phyloP scores from a whole-genome alignment of 2,113 vertebrate genomes.

The Tichodroma muraria region DNA sequence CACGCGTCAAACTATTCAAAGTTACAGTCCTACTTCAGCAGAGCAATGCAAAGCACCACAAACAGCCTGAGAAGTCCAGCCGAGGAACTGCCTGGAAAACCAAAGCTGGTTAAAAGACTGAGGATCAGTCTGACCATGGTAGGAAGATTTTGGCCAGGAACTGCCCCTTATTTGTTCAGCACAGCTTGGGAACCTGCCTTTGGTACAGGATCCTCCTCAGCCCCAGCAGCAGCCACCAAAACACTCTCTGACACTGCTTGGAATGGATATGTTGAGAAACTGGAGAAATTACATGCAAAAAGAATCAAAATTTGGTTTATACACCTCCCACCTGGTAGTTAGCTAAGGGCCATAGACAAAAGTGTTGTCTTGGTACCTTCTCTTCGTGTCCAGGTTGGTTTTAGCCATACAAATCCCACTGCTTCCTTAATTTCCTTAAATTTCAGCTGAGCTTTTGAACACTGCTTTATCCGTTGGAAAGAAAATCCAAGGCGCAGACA shows the following conservation, averaged over 20 bases:
- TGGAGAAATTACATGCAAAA: neutral
- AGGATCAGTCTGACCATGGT: neutral
- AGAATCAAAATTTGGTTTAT: neutral
- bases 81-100: neutral
- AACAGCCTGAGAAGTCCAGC: neutral
- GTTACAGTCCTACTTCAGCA: neutral
- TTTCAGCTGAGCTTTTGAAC: neutral
- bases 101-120: neutral
- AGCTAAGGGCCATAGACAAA: neutral
- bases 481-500: neutral
- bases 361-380: neutral
- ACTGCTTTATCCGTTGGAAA: neutral
- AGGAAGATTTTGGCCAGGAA: neutral
- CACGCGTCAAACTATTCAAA: accelerated
- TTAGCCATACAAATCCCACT: neutral
- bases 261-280: neutral
- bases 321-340: neutral
- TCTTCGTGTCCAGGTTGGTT: neutral
- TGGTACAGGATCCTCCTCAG: neutral
- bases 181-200: neutral
- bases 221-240: neutral
- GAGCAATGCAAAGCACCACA: neutral
- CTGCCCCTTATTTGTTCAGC: neutral
- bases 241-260: accelerated
- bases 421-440: neutral